Evolutionary conservation across 92 coral and sea anemone genomes (phyloP).

Genomic region (Galaxea fascicularis): DNA sequence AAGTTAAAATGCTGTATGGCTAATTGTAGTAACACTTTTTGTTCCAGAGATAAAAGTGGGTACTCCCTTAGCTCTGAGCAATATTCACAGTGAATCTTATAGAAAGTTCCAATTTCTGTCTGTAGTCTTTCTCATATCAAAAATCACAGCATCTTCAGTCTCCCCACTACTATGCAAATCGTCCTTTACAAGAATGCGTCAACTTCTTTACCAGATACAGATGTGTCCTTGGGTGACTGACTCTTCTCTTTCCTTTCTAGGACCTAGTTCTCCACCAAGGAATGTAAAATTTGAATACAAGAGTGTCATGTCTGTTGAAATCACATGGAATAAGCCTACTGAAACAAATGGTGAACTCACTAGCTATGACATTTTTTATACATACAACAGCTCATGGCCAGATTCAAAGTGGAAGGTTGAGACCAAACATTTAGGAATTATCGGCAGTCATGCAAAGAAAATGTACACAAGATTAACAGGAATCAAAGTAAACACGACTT

Average conservation of each 20-base stretch:
- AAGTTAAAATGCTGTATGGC: constrained; percentile 9
- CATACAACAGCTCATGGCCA: constrained; percentile 58
- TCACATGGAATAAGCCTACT: constrained; percentile 80
- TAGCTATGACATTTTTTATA: constrained; percentile 69
- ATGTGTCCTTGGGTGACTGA: neutral
- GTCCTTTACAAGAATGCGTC: neutral
- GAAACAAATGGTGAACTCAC: constrained; percentile 78
- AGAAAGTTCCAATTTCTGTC: too few species aligned
- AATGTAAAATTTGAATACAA: constrained; percentile 51
- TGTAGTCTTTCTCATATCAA: too few species aligned
- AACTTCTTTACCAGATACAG: too few species aligned
- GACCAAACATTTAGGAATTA: constrained; percentile 9
- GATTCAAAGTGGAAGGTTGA: constrained; percentile 48
- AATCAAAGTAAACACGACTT: constrained; percentile 60
- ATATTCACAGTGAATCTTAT: too few species aligned
- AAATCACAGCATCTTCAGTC: too few species aligned
- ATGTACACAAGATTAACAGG: constrained; percentile 19
- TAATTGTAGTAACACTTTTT: neutral
- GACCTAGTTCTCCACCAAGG: constrained; percentile 78
- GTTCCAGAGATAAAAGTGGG: too few species aligned
- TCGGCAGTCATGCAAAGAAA: constrained; percentile 32
- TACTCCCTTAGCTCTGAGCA: too few species aligned
- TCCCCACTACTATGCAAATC: too few species aligned
- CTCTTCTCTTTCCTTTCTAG: constrained; percentile 48
- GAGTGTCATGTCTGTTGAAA: constrained; percentile 44